Conservation (phyloP, 1,140 invertebrate genomes). For the Dendroctonus ponderosae region DNA sequence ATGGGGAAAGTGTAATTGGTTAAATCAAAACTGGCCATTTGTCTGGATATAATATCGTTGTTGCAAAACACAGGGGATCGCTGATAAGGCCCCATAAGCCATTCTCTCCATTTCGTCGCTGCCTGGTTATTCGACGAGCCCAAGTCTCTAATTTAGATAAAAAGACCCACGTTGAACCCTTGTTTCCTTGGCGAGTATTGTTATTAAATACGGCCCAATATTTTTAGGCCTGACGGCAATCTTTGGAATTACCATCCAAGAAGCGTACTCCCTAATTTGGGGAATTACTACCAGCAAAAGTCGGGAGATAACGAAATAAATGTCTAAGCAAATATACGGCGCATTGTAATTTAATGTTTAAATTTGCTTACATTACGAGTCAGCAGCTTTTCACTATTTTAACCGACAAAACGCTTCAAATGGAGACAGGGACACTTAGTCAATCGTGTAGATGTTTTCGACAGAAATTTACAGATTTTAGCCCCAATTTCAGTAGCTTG, state of each 20-base stretch:
- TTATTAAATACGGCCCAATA: conserved; percentile 10
- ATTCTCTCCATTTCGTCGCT: conserved; percentile 13
- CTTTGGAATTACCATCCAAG: conserved; percentile 1
- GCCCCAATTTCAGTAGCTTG: no score
- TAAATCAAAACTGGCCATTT: conserved; percentile 1
- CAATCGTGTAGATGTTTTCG: no score
- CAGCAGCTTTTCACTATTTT: no score
- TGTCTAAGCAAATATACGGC: no score
- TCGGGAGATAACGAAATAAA: no score
- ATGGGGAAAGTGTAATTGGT: no score
- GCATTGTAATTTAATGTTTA: no score
- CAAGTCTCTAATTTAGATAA: conserved; percentile 19
- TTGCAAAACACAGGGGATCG: conserved; percentile 7
- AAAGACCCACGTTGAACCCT: conserved; percentile 8
- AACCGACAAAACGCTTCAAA: no score
- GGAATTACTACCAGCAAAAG: no score
- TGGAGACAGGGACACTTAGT: no score
- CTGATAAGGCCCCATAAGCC: conserved; percentile 21
- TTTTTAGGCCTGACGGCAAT: neutral
- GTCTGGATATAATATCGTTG: conserved; percentile 10
- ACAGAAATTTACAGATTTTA: no score
- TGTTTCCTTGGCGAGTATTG: conserved; percentile 14
- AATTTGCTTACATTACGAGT: no score
- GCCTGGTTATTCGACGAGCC: conserved; percentile 15
- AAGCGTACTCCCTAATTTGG: neutral